Evolutionary conservation across 2,113 vertebrate genomes (phyloP).

Genomic region (Oryzias celebensis): DNA sequence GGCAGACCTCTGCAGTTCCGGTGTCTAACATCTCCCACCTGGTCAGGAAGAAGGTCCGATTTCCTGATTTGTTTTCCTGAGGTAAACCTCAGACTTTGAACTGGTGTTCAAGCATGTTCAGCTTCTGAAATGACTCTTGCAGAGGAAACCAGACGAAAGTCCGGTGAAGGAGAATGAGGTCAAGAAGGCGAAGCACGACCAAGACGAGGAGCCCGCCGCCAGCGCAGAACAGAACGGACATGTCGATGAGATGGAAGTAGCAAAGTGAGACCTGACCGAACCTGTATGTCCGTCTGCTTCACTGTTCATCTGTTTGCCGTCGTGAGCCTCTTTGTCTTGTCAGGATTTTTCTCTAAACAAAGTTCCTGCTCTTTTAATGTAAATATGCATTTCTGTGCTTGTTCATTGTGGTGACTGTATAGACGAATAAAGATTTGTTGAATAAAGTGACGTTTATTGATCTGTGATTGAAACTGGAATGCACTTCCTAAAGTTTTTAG

Average conservation of each 20-base stretch:
- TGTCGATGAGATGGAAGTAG: constrained; percentile 9
- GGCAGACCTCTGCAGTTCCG: constrained; percentile 8
- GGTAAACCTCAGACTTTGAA: no score
- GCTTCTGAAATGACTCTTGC: background rate
- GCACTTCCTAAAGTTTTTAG: no score
- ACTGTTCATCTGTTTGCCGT: no score
- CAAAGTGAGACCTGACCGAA: constrained; percentile 21
- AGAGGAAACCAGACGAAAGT: constrained; percentile 75
- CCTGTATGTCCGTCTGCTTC: no score
- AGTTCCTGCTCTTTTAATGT: no score
- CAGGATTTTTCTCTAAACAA: no score
- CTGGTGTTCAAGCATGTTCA: background rate
- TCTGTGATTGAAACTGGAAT: no score
- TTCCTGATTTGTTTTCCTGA: background rate
- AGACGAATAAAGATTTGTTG: no score
- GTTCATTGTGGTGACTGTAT: no score
- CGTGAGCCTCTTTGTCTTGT: no score
- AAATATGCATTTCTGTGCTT: no score
- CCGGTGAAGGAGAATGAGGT: constrained; percentile 50
- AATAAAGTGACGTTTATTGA: no score
- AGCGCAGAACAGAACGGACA: constrained; percentile 12
- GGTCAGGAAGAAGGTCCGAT: constrained; percentile 70
- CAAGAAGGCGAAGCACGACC: constrained; percentile 67
- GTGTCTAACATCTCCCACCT: constrained; percentile 69
- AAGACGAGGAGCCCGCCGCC: background rate